Percentiles rank a stretch among this genome's conserved stretches.
Evolutionary conservation across 2,797 vertebrate species (phyloP).

Genomic region (Danio aesculapii): DNA sequence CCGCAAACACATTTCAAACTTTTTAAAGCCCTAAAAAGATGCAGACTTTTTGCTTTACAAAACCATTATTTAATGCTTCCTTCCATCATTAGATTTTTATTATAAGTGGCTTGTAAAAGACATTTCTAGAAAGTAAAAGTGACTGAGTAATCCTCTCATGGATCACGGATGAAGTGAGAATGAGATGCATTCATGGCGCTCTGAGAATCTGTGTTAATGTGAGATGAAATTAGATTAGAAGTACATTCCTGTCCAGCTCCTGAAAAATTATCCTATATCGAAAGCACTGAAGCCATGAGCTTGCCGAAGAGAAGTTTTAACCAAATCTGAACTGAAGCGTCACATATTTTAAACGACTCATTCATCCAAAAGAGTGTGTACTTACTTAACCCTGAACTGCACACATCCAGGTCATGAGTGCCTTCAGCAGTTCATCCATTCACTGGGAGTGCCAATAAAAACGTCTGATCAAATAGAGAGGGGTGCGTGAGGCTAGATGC

Average conservation of each 20-base stretch:
- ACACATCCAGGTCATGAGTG: constrained; percentile 24
- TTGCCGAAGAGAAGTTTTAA: constrained; percentile 41
- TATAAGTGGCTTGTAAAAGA: constrained; percentile 6
- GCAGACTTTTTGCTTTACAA: background rate
- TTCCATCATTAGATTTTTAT: constrained; percentile 8
- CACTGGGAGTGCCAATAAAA: constrained; percentile 40
- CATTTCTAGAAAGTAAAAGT: constrained; percentile 1
- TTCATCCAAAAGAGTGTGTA: constrained; percentile 27
- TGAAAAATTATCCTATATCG: constrained; percentile 39
- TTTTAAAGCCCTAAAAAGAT: too few species aligned
- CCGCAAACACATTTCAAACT: too few species aligned
- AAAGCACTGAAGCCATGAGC: constrained; percentile 21
- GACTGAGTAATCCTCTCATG: constrained; percentile 16
- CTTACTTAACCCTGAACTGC: constrained; percentile 50
- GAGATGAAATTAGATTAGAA: constrained; percentile 54
- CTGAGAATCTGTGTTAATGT: constrained; percentile 45
- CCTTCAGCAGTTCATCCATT: constrained; percentile 10
- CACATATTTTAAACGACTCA: constrained; percentile 19
- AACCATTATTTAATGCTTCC: background rate
- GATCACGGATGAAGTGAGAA: constrained; percentile 49
- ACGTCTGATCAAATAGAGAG: constrained; percentile 47
- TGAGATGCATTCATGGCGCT: constrained; percentile 20
- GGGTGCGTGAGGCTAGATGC: constrained; percentile 30
- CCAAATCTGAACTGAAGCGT: constrained; percentile 39
- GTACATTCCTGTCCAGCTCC: constrained; percentile 34